phyloP scores from a whole-genome alignment of 2,888 invertebrate genomes.

The Chromoteleia sp. region DNA sequence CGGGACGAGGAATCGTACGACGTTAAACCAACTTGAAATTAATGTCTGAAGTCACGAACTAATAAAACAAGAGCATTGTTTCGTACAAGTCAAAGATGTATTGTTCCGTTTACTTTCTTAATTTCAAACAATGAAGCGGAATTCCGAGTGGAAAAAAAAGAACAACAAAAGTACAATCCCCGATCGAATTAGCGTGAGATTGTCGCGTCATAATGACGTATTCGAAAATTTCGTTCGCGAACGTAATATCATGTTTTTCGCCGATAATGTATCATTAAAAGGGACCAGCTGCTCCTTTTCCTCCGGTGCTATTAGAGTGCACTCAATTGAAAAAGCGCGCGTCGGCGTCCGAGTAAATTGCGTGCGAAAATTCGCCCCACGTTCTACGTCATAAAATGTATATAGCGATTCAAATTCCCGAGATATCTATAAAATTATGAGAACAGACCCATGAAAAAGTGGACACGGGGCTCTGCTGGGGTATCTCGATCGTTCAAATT shows the following conservation, averaged over 20 bases:
- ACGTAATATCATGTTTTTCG: conserved; percentile 24
- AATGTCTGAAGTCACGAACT: conserved; percentile 62
- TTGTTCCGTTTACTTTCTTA: conserved; percentile 61
- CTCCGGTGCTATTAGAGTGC: conserved; percentile 56
- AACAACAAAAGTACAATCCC: conserved; percentile 24
- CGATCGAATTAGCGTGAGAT: conserved; percentile 24
- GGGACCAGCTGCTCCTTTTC: conserved; percentile 60
- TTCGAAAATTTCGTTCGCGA: conserved; percentile 31
- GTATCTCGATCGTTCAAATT: no score
- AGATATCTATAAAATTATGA: conserved; percentile 50
- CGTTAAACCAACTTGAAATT: conserved; percentile 61
- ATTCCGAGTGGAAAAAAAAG: conserved; percentile 9
- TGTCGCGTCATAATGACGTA: conserved; percentile 30
- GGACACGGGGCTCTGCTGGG: no score
- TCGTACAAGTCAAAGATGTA: conserved; percentile 56
- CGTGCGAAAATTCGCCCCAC: conserved; percentile 53
- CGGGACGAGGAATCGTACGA: conserved; percentile 27
- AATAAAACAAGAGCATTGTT: conserved; percentile 63
- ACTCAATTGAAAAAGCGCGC: conserved; percentile 61
- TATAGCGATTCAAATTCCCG: conserved; percentile 33
- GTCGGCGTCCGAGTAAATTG: conserved; percentile 60
- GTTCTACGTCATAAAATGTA: conserved; percentile 48
- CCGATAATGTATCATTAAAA: conserved; percentile 61
- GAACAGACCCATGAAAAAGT: not conserved
- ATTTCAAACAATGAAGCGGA: conserved; percentile 47